Base-by-base conservation (phyloP, 2,797 vertebrate genomes). In the Triplophysa bombifrons region DNA sequence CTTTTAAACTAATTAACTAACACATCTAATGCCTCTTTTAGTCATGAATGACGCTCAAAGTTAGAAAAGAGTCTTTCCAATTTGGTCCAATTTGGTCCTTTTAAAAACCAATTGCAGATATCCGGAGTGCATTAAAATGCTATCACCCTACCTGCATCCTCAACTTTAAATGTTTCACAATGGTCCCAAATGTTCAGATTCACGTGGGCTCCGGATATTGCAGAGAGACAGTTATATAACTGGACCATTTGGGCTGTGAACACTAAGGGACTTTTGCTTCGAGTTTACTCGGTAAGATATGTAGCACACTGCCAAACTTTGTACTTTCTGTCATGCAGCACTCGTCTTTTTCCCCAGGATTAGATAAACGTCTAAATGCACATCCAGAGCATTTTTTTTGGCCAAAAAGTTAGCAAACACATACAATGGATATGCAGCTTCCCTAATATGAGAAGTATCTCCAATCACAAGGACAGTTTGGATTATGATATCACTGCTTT, bases 241-340 rank as follows among this genome's bases (percentile, higher is more conserved):
- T 34, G 72, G 74, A 77, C 78, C 78, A 76, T 76, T 83, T 83
- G 82, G 77, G 50, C 78, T 83, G 78, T 55, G 78, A 80, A 76
- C 61, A 63, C 30, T 66, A 48, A 76, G 20, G 30, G 66, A 79
- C 56, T 80, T 66, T 78, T 76, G 55, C 78, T 61, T 61, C 30
- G 67, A 34, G 61, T 76, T 78, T 74, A 61, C 56, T 70, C n/a
- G 9, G 34, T 51, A 46, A 38, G 41, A 78, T 55, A 67, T 70
- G 30, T 12, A 51, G 55, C 22, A 46, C 41, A 17, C 11, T 10
- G 76, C 22, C 44, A 44, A n/a, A 25, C 41, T 27, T 67, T 67
- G 16, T 25, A 64, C 20, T 69, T 46, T 48, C 38, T 50, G 41
- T 20, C n/a, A 22, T 44, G 61, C 34, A 30, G 14, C 10, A 70